Percentiles rank a stretch among this genome's conserved stretches.
Evolutionary conservation across 2,888 invertebrate species (phyloP).

Genomic region (Mythimna albipuncta): DNA sequence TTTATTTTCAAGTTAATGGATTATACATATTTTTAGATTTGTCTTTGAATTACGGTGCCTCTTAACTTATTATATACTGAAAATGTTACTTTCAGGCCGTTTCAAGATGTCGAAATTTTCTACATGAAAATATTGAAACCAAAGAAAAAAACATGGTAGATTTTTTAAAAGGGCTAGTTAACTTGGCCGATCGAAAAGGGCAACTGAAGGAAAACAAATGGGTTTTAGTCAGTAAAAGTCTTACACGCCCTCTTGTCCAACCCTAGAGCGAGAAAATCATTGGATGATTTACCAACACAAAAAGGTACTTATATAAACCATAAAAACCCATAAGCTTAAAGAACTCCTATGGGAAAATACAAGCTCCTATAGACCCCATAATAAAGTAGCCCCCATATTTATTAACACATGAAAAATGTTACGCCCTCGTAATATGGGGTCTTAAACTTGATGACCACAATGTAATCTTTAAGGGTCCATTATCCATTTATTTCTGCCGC

Average conservation of each 20-base stretch:
- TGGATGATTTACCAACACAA: too few species aligned
- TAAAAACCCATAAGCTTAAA: neutral
- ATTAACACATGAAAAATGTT: conserved; percentile 8
- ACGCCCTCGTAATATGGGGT: neutral
- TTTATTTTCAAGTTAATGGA: conserved; percentile 12
- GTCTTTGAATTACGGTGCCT: neutral
- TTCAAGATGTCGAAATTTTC: neutral
- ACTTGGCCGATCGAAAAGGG: too few species aligned
- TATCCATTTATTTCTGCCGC: neutral
- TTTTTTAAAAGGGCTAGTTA: too few species aligned
- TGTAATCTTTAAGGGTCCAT: conserved; percentile 3
- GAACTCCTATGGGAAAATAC: neutral
- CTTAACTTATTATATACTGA: too few species aligned
- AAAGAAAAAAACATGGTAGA: too few species aligned
- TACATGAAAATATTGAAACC: too few species aligned
- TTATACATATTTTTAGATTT: neutral
- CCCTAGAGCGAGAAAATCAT: too few species aligned
- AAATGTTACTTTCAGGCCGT: neutral
- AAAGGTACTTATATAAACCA: too few species aligned
- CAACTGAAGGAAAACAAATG: too few species aligned
- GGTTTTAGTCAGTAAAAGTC: too few species aligned
- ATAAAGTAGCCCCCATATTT: conserved; percentile 3
- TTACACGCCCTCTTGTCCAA: too few species aligned
- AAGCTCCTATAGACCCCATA: neutral
- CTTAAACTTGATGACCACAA: neutral